Percentiles rank a stretch among this genome's conserved stretches.
Evolutionary conservation across 2,888 invertebrate genomes (phyloP).

Genomic region (Oeneis ivallda): DNA sequence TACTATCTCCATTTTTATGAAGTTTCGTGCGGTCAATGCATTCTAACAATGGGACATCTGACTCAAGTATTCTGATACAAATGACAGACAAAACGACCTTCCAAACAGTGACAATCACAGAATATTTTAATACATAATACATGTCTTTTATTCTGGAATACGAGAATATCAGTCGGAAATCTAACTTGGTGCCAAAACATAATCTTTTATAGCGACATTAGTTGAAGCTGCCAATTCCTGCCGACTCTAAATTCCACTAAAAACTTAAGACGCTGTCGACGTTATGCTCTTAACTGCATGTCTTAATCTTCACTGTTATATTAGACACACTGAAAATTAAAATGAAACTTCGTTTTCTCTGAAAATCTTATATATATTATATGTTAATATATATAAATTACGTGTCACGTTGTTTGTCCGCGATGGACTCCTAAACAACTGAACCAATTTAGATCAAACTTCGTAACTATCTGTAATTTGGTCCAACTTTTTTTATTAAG

Average conservation of each 20-base stretch:
- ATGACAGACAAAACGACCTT: neutral
- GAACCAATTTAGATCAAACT: too few relatives aligned
- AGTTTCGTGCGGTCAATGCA: neutral
- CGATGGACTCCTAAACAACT: too few relatives aligned
- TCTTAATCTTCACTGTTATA: constrained; percentile 41
- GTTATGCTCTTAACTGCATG: constrained; percentile 53
- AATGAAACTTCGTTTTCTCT: constrained; percentile 7
- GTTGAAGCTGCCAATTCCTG: constrained; percentile 61
- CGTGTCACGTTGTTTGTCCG: too few relatives aligned
- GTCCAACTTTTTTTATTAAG: too few relatives aligned
- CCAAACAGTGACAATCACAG: constrained; percentile 2
- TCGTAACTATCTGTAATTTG: too few relatives aligned
- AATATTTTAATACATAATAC: constrained; percentile 11
- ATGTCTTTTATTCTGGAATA: constrained; percentile 59
- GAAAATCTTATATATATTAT: too few relatives aligned
- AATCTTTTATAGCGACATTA: constrained; percentile 79
- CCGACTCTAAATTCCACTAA: constrained; percentile 66
- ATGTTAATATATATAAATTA: too few relatives aligned
- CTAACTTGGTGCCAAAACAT: constrained; percentile 71
- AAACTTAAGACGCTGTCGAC: constrained; percentile 61
- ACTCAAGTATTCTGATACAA: neutral
- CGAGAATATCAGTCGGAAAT: constrained; percentile 55
- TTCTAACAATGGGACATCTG: neutral
- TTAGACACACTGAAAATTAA: constrained; percentile 22
- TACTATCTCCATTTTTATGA: neutral